Percentiles rank a stretch among this genome's conserved stretches.
These are phyloP conservation scores for Heliconius sara DNA, from an alignment of 2,888 invertebrate species.

Conservation along the genomic window DNA sequence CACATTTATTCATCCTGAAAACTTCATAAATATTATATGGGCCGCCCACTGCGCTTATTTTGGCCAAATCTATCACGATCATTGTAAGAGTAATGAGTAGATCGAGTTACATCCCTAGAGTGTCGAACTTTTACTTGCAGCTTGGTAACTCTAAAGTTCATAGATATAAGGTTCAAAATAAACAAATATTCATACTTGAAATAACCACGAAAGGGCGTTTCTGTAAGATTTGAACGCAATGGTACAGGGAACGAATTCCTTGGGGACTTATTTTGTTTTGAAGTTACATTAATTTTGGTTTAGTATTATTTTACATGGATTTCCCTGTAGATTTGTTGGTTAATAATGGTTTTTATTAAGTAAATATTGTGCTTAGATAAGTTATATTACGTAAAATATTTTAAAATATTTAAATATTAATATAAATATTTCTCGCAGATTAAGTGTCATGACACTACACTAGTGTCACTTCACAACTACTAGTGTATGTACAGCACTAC, in stretches of 20 bases:
- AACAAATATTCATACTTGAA: not conserved
- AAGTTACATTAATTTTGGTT: slow-evolving; percentile 41
- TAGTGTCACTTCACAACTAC: no score
- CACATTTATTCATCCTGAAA: not conserved
- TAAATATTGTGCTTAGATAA: not conserved
- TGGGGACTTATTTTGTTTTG: slow-evolving; percentile 39
- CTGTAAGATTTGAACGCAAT: not conserved
- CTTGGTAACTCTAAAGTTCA: not conserved
- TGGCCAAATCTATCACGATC: slow-evolving; percentile 33
- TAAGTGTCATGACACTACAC: no score
- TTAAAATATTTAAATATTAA: not conserved
- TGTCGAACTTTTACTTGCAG: not conserved
- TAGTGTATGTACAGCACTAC: no score
- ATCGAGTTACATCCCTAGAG: slow-evolving; percentile 43
- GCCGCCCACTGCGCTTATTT: slow-evolving; percentile 17
- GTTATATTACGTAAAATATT: not conserved
- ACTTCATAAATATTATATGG: slow-evolving; percentile 3
- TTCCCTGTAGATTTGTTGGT: slow-evolving; percentile 21
- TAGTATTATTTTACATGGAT: slow-evolving; percentile 37
- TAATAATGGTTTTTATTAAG: not conserved
- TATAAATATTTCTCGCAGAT: no score
- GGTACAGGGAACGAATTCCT: slow-evolving; percentile 29
- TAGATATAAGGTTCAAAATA: slow-evolving; percentile 18
- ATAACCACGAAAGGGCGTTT: slow-evolving; percentile 5
- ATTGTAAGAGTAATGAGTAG: slow-evolving; percentile 41